phyloP scores from a whole-genome alignment of 2,888 invertebrate genomes.

The Andrena minutula region DNA sequence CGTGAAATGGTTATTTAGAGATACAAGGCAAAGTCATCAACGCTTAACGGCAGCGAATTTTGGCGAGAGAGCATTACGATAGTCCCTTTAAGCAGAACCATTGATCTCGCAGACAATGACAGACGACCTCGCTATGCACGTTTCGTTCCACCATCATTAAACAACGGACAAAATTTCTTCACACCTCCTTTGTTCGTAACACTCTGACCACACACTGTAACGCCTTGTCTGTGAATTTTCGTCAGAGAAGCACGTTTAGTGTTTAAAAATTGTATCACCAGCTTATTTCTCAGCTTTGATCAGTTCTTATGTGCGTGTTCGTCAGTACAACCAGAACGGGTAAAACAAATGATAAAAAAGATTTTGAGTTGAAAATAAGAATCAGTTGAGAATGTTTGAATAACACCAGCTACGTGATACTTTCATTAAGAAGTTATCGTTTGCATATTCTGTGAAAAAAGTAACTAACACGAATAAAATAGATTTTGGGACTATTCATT shows the following conservation, averaged over 20 bases:
- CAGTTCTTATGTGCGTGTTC: no score
- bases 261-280: no score
- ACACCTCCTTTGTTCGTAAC: background rate
- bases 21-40: slow-evolving; percentile 14
- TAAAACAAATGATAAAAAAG: no score
- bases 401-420: no score
- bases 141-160: slow-evolving; percentile 7
- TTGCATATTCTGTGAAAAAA: no score
- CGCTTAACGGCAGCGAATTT: slow-evolving; percentile 16
- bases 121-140: slow-evolving; percentile 4
- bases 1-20: slow-evolving; percentile 11
- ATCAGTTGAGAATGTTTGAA: no score
- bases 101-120: slow-evolving; percentile 14
- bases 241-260: background rate
- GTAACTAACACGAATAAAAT: no score
- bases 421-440: no score
- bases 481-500: no score
- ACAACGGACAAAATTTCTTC: slow-evolving; percentile 1
- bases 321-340: no score
- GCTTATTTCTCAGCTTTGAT: no score
- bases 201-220: background rate
- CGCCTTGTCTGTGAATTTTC: background rate
- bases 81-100: slow-evolving; percentile 6
- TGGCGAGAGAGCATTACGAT: slow-evolving; percentile 14
- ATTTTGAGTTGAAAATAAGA: no score